A percentile compares a stretch with the other conserved stretches of the same genome.
phyloP scores from a whole-genome alignment of 2,113 vertebrate species.

The Sebastes fasciatus region DNA sequence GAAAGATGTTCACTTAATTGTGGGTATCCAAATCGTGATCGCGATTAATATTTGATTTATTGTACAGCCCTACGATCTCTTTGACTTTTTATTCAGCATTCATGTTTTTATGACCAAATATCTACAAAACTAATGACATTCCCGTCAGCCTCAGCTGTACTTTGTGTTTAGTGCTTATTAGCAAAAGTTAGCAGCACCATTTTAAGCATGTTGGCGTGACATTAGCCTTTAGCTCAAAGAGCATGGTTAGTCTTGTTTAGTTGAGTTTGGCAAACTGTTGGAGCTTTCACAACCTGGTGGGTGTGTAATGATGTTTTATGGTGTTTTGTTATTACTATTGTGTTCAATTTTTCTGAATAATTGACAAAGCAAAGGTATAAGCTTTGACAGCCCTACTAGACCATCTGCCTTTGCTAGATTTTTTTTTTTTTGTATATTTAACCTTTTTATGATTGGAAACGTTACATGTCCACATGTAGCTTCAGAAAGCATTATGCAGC shows the following conservation, averaged over 20 bases:
- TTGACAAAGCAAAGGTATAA: not conserved
- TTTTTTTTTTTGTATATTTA: not conserved
- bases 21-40: no score
- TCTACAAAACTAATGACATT: no score
- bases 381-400: not conserved
- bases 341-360: not conserved
- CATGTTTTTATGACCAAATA: no score
- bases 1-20: no score
- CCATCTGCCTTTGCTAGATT: not conserved
- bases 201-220: not conserved
- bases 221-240: not conserved
- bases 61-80: no score
- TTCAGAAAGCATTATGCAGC: slow-evolving; percentile 1
- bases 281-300: not conserved
- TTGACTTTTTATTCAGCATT: no score
- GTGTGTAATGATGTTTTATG: not conserved
- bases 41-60: no score
- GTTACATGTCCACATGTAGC: no score
- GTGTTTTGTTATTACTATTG: not conserved
- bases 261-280: no score
- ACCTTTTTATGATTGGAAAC: not conserved
- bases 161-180: no score
- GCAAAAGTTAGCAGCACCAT: not conserved
- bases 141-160: no score
- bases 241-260: no score